Conservation (phyloP, 2,888 invertebrate genomes). For the Podotricha telesiphe region DNA sequence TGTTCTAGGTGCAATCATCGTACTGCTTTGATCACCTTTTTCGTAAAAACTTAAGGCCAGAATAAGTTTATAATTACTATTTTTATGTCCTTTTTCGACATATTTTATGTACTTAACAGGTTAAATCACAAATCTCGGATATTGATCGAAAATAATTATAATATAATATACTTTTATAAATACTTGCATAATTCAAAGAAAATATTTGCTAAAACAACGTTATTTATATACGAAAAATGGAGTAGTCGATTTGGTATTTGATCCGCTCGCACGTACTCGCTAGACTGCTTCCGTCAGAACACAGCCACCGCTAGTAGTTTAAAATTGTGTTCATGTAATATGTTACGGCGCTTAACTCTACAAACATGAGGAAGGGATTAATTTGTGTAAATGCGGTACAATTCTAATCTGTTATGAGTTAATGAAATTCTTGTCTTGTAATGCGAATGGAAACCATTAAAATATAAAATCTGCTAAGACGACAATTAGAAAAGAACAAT, state of each 20-base stretch:
- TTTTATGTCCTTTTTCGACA: no score
- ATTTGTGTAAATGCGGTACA: not conserved
- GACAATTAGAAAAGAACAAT: not conserved
- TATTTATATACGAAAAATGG: not conserved
- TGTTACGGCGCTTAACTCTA: slow-evolving; percentile 6
- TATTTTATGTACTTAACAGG: no score
- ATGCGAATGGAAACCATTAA: not conserved
- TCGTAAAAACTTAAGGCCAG: no score
- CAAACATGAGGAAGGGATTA: not conserved
- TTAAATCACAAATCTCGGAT: no score
- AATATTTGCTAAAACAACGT: not conserved
- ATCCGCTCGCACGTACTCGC: not conserved
- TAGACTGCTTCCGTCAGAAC: slow-evolving; percentile 6
- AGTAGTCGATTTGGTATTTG: slow-evolving; percentile 7
- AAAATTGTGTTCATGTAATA: slow-evolving; percentile 12
- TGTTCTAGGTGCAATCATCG: no score
- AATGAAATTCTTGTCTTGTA: not conserved
- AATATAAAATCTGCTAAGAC: not conserved
- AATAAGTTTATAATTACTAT: no score
- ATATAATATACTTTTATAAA: no score
- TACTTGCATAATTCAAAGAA: no score
- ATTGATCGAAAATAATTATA: no score
- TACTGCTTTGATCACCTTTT: no score
- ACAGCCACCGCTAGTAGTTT: slow-evolving; percentile 11
- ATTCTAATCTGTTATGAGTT: not conserved